phyloP scores from a whole-genome alignment of 1,140 invertebrate genomes.

The Drosophila funebris region DNA sequence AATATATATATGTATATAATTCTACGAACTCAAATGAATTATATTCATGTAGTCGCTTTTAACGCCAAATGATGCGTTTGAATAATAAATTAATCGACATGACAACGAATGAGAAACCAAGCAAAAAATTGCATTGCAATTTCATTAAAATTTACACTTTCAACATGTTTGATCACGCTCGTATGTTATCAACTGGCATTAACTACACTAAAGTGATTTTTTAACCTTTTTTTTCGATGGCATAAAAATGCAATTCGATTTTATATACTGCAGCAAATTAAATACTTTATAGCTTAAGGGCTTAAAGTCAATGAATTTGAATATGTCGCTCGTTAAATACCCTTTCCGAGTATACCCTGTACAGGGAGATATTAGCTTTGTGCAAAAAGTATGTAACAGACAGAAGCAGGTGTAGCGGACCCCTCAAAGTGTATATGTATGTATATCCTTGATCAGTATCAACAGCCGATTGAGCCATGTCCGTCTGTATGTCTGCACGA shows the following conservation, averaged over 20 bases:
- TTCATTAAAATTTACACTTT: background rate
- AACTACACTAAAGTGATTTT: background rate
- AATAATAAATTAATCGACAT: conserved; percentile 6
- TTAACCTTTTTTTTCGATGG: background rate
- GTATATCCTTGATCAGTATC: too few species aligned
- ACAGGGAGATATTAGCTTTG: too few species aligned
- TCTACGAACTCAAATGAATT: background rate
- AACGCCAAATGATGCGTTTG: background rate
- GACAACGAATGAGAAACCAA: background rate
- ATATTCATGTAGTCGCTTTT: background rate
- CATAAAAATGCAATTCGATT: background rate
- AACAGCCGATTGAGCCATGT: too few species aligned
- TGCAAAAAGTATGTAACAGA: too few species aligned
- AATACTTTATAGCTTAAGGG: background rate
- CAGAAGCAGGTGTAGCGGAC: too few species aligned
- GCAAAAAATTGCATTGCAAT: background rate
- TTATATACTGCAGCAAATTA: background rate
- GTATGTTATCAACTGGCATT: background rate
- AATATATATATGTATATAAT: background rate
- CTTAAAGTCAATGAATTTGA: too few species aligned
- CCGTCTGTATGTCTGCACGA: too few species aligned
- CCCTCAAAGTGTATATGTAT: too few species aligned
- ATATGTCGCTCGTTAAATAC: too few species aligned
- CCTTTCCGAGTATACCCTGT: too few species aligned
- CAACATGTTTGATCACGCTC: conserved; percentile 1